Percentiles rank a stretch among this genome's conserved stretches.
Conservation (phyloP, 2,113 vertebrate species). For the Caranx melampygus region DNA sequence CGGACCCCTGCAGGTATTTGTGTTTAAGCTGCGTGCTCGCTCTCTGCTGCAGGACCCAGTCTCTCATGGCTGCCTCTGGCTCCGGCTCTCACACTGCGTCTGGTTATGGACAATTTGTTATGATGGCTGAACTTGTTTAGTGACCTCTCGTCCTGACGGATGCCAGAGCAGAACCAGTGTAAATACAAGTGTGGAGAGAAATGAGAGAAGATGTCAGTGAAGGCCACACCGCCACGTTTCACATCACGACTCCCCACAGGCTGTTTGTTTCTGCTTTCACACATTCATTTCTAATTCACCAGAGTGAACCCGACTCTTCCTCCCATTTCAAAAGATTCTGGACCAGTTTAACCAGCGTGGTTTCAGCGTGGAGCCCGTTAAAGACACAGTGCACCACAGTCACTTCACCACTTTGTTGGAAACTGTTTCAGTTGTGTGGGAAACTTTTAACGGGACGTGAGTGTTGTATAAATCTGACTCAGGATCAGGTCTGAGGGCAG, state of each 20-base stretch:
- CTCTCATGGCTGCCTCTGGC: conserved; percentile 23
- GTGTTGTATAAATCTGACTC: neutral
- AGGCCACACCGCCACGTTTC: conserved; percentile 42
- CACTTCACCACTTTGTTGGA: conserved; percentile 5
- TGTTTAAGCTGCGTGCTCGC: conserved; percentile 24
- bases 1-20: conserved; percentile 50
- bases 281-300: conserved; percentile 63
- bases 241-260: conserved; percentile 15
- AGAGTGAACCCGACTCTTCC: conserved; percentile 19
- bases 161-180: conserved; percentile 67
- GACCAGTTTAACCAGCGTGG: conserved; percentile 39
- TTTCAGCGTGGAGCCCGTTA: conserved; percentile 29
- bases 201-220: conserved; percentile 50
- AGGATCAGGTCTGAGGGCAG: conserved; percentile 21
- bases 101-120: conserved; percentile 62
- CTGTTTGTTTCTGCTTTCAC: conserved; percentile 49
- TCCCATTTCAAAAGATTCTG: conserved; percentile 24
- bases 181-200: conserved; percentile 68
- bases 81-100: conserved; percentile 41
- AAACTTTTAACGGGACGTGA: conserved; percentile 5
- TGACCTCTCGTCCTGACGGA: conserved; percentile 72
- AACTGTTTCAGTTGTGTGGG: neutral
- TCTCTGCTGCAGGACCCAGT: conserved; percentile 18
- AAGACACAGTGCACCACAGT: conserved; percentile 47
- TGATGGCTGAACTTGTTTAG: conserved; percentile 57